Evolutionary conservation across 2,888 invertebrate species (phyloP).

Genomic region (Heteromyza rotundicornis): DNA sequence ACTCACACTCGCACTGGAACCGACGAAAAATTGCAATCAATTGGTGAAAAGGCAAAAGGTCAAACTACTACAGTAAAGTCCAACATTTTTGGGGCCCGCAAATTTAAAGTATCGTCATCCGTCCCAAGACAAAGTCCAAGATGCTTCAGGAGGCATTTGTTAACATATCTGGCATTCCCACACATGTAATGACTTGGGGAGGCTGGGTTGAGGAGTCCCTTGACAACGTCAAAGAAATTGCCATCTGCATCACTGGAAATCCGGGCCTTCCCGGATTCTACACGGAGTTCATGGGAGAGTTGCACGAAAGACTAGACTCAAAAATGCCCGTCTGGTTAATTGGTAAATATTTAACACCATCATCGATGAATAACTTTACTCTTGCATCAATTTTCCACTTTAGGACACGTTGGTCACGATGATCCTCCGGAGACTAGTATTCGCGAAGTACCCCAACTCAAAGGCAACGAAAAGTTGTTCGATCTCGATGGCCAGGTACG

Average conservation of each 20-base stretch:
- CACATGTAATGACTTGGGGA: constrained; percentile 77
- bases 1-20: too few relatives aligned
- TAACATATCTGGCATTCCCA: constrained; percentile 72
- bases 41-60: too few relatives aligned
- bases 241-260: constrained; percentile 84
- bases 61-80: too few relatives aligned
- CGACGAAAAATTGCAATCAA: too few relatives aligned
- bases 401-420: constrained; percentile 81
- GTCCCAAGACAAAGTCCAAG: too few relatives aligned
- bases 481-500: constrained; percentile 75
- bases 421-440: constrained; percentile 67
- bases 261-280: constrained; percentile 87
- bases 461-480: constrained; percentile 69
- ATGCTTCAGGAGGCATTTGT: constrained; percentile 62
- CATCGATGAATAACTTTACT: too few relatives aligned
- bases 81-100: too few relatives aligned
- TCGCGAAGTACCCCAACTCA: constrained; percentile 63
- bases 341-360: constrained; percentile 57
- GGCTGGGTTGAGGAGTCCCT: constrained; percentile 71
- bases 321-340: constrained; percentile 79
- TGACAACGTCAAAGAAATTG: constrained; percentile 67
- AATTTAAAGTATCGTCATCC: too few relatives aligned
- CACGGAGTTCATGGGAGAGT: constrained; percentile 71
- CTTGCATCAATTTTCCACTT: background rate
- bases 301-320: constrained; percentile 67